Evolutionary conservation across 1,140 invertebrate genomes (phyloP), one percentile per base, ranked within the genome.

Genomic region (Drosophila azteca): DNA sequence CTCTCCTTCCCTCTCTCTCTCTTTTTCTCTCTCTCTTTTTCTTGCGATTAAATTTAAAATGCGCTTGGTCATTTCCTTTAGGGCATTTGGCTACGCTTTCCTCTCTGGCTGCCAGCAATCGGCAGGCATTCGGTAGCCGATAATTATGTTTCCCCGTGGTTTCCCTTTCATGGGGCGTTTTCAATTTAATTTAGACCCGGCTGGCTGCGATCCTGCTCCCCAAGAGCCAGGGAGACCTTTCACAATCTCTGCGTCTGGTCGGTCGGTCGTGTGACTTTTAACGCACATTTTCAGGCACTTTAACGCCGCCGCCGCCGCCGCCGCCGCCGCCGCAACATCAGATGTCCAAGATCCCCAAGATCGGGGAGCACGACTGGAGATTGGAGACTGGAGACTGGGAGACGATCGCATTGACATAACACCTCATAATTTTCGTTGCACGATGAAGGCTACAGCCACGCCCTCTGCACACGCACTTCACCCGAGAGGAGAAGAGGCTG

Each of bases 391-490:
- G 72, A 48, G 58, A 49, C 41, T 43, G 48, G 48, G 67, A 39
- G 35, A 43, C 61, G 73, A 53, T 48, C 61, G 71, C 83, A 87
- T 87, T 87, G 83, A 87, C 83, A 87, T 87, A 87, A 87, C 83
- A 87, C 83, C 83, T 87, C 83, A 87, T 87, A 87, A 87, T 87
- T 87, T 87, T 83, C 83, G 66, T 50, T 83, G 63, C 75, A 87
- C 74, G 76, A 62, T 85, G 81, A 77, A 73, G 81, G 65, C 78
- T 71, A 46, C 60, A 41, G 39, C 20, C 83, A 87, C 82, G 83
- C 80, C 82, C 66, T 51, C 59, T 67, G 76, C 79, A 69, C 79
- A 88, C 75, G 82, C 84, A 88, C 57, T 41, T 48, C 65, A 39
- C 11, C 11, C 13, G 35, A 39, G 35, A 11, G 31, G 1, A 35